Conservation (phyloP, 2,888 invertebrate genomes). For the Cheilosia urbana region DNA sequence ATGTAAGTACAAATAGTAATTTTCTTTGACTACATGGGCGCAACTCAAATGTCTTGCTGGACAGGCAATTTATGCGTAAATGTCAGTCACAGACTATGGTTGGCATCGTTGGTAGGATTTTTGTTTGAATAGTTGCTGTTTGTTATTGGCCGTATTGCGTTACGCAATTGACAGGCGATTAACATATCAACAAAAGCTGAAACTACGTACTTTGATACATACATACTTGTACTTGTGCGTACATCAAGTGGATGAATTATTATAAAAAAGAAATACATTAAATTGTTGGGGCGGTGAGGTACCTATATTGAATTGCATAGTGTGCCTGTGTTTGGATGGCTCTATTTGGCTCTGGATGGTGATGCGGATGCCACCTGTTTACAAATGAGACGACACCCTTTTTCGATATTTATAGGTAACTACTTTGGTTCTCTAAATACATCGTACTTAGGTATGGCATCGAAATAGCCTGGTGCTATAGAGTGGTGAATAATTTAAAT, state of each 20-base stretch:
- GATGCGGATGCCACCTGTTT: too few relatives aligned
- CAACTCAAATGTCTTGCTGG: slow-evolving; percentile 23
- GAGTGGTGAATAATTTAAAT: too few relatives aligned
- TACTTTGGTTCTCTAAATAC: too few relatives aligned
- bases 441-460: too few relatives aligned
- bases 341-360: too few relatives aligned
- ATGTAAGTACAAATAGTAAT: slow-evolving; percentile 13
- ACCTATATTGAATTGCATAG: too few relatives aligned
- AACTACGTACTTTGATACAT: slow-evolving; percentile 18
- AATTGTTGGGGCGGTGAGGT: background rate
- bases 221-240: background rate
- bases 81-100: slow-evolving; percentile 46
- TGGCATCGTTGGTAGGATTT: slow-evolving; percentile 39
- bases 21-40: slow-evolving; percentile 17
- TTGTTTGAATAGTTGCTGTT: slow-evolving; percentile 1
- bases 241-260: slow-evolving; percentile 25
- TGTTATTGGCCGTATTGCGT: slow-evolving; percentile 43
- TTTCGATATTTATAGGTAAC: too few relatives aligned
- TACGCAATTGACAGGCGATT: slow-evolving; percentile 43
- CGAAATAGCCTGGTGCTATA: too few relatives aligned
- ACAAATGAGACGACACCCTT: too few relatives aligned
- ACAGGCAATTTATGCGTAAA: slow-evolving; percentile 39
- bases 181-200: slow-evolving; percentile 37
- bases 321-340: too few relatives aligned
- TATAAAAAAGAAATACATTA: too few relatives aligned